phyloP scores from a whole-genome alignment of 2,888 invertebrate species.

The Trichogramma dendrolimi region DNA sequence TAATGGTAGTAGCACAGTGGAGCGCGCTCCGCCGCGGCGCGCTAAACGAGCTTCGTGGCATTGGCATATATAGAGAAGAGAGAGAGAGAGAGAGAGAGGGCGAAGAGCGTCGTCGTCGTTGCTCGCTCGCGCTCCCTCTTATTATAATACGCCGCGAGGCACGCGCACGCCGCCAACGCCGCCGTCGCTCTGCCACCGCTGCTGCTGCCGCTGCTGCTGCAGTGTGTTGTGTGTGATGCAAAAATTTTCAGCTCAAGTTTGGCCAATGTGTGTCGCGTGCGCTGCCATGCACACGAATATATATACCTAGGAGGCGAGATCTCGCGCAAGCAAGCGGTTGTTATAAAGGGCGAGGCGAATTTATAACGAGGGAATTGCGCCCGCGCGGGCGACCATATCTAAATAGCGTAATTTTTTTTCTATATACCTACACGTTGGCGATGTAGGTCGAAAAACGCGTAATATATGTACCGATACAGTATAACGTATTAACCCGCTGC shows the following conservation, averaged over 20 bases:
- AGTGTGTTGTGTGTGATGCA: constrained; percentile 51
- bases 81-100: constrained; percentile 24
- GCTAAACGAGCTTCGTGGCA: background rate
- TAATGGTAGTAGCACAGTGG: constrained; percentile 6
- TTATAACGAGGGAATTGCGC: constrained; percentile 43
- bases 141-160: background rate
- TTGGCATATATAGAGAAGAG: constrained; percentile 1
- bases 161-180: background rate
- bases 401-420: background rate
- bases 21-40: background rate
- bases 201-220: constrained; percentile 32
- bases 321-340: too few species aligned
- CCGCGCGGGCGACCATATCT: constrained; percentile 25
- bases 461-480: too few species aligned
- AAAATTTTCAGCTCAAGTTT: too few species aligned
- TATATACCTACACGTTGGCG: background rate
- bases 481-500: too few species aligned
- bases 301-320: too few species aligned
- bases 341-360: background rate
- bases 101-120: constrained; percentile 23
- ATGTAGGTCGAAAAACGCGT: background rate
- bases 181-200: constrained; percentile 26
- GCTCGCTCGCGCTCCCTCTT: background rate
- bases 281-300: too few species aligned
- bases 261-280: too few species aligned